Conservation (phyloP, 1,140 invertebrate species). For the Bombus difficillimus region DNA sequence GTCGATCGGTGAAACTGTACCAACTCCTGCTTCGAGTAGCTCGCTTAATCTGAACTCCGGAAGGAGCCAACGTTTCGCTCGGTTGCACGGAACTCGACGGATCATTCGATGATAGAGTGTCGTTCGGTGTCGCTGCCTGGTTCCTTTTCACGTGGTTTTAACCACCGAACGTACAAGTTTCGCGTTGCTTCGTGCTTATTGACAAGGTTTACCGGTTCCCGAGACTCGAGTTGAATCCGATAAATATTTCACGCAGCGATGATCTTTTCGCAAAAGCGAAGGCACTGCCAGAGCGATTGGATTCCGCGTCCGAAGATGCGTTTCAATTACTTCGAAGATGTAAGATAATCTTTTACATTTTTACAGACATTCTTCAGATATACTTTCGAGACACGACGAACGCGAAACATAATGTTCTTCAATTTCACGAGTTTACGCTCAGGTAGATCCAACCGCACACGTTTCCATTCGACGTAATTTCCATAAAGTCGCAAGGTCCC, state of each 20-base stretch:
- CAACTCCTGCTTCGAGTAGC: not conserved
- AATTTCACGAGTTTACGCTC: too few relatives aligned
- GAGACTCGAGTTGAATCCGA: too few relatives aligned
- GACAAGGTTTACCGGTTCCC: not conserved
- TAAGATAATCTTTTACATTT: too few relatives aligned
- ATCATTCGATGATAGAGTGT: not conserved
- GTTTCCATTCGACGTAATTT: constrained; percentile 42
- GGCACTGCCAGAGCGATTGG: not conserved
- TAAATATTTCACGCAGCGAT: not conserved
- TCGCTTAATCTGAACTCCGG: constrained; percentile 5
- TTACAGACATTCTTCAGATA: too few relatives aligned
- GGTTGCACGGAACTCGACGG: constrained; percentile 9
- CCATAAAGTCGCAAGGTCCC: constrained; percentile 36
- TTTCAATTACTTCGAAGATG: too few relatives aligned
- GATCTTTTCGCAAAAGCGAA: not conserved
- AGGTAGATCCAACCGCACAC: not conserved
- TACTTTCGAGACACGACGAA: too few relatives aligned
- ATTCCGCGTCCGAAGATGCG: too few relatives aligned
- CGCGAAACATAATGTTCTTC: too few relatives aligned
- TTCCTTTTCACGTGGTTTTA: constrained; percentile 12
- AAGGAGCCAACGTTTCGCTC: constrained; percentile 17
- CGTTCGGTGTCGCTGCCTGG: not conserved
- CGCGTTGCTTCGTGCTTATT: not conserved
- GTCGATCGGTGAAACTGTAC: constrained; percentile 19
- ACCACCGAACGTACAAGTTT: not conserved